Base-by-base conservation (phyloP, 1,140 invertebrate genomes). In the Dendrolimus punctatus region DNA sequence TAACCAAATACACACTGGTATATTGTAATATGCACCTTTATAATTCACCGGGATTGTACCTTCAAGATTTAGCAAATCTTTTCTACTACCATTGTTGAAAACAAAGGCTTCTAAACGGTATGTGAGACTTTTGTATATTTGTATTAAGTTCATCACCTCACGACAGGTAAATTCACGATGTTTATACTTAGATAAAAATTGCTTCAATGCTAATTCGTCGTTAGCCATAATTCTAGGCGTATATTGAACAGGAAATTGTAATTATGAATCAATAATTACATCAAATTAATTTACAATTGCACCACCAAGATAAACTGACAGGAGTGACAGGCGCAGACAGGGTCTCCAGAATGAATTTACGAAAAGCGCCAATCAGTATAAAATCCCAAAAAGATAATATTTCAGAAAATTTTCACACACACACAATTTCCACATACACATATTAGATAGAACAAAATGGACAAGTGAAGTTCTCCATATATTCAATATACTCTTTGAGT, bases 1-100 rank as follows among this genome's bases (percentile, higher is more conserved):
- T 39, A 99, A 74, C 95, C 96, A 99, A 68, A 99, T 94, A 79
- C 94, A 94, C 38, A 99, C 92, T 41, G 99, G 99, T 87, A 99
- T 99, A 87, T 99, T 97, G 85, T 99, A 99, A 9, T 86, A 90
- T 50, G 89, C 91, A 90, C 96, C 95, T 93, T 95, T 97, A 76
- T 95, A 99, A 40, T 88, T 88, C 2, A 99, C 95, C 39, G 97
- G 97, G 75, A 99, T 96, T 8, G 97, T 99, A 49, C 98, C 98
- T 75, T 92, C 90, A 8, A 99, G 87, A 77, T 94, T 94, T 7
- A 98, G 84, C 51, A 99, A 87, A 55, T 97, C 93, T 82, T 94
- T 95, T 52, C 89, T 85, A 8, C 88, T 90, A 41, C 97, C 97
- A 93, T 98, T 95, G 80, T 96, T 96, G 78, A 98, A 98, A 38